Evolutionary conservation across 2,888 invertebrate genomes (phyloP).

Genomic region (Adelognathus sp.): DNA sequence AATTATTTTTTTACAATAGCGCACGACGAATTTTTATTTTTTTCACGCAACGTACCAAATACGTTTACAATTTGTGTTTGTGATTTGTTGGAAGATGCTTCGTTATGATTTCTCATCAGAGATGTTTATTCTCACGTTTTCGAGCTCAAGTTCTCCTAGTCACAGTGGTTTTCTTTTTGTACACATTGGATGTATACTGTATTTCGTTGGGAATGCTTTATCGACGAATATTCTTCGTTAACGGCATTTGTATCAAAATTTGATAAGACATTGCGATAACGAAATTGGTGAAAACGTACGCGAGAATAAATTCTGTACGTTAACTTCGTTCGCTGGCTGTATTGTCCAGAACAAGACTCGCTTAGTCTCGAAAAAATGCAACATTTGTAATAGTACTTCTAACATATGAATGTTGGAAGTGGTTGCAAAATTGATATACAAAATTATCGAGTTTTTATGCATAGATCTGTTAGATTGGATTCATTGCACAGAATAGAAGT

Average conservation of each 20-base stretch:
- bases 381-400: not conserved
- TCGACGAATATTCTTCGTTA: not conserved
- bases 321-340: conserved; percentile 18
- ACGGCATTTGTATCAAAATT: not conserved
- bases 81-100: conserved; percentile 4
- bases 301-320: conserved; percentile 9
- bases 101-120: conserved; percentile 1
- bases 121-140: too few relatives aligned
- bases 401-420: too few relatives aligned
- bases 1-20: conserved; percentile 39
- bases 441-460: conserved; percentile 12
- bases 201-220: conserved; percentile 31
- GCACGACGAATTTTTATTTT: conserved; percentile 23
- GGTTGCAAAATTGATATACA: too few relatives aligned
- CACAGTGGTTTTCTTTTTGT: not conserved
- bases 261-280: not conserved
- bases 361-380: not conserved
- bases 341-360: conserved; percentile 36
- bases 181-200: not conserved
- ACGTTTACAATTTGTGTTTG: not conserved
- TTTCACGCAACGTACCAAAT: conserved; percentile 12
- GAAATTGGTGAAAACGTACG: conserved; percentile 16
- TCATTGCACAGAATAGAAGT: conserved; percentile 55
- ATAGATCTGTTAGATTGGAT: conserved; percentile 1
- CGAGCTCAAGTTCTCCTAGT: not conserved